Evolutionary conservation across 2,113 vertebrate genomes (phyloP), one percentile per base, ranked within the genome.

Genomic region (Gobiocypris rarus): DNA sequence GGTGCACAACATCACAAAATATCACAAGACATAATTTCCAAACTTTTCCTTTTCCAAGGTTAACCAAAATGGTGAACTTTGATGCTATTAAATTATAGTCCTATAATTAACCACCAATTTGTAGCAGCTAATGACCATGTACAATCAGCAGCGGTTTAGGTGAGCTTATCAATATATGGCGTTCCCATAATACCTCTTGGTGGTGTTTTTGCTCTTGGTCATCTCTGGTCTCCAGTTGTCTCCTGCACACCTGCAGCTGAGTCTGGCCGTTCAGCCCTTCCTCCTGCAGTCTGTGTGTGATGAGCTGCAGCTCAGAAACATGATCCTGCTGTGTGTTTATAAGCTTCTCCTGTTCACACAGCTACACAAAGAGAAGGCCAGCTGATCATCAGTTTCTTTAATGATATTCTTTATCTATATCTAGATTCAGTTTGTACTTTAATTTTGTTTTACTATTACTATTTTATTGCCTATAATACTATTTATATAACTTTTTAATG

Each of bases 221-320:
- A 17, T 86, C 54, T 76, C 75, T 78, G 69, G 58, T 86, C 82
- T 87, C 22, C 69, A 86, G 43, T 26, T 87, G 69, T 61, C 45
- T 75, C 71, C 38, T 86, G 77, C 70, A 67, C 38, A 41, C 14
- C 74, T 88, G 75, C 45, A 90, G 76, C 80, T 89, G 85, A 28
- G 75, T 83, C 65, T 71, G 83, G 56, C 48, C 54, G 34, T 81
- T 81, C 24, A 83, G 19, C 3, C 83, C 74, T 58, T 86, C 87
- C 71, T 88, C 87, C 77, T 86, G 84, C 24, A 80, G 59, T 81
- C 83, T 85, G 83, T 80, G 82, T 84, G 86, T 89, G 87, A 83
- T 52, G 65, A 85, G 89, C 83, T 88, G 81, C 38, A 90, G 85
- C 86, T 89, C 86, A 8, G 50, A 83, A 71, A 91, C 61, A 70